Percentiles rank a stretch among this genome's conserved stretches.
These are phyloP conservation scores for Apamea sordens DNA, from an alignment of 2,888 invertebrate species.

Conservation along the genomic window DNA sequence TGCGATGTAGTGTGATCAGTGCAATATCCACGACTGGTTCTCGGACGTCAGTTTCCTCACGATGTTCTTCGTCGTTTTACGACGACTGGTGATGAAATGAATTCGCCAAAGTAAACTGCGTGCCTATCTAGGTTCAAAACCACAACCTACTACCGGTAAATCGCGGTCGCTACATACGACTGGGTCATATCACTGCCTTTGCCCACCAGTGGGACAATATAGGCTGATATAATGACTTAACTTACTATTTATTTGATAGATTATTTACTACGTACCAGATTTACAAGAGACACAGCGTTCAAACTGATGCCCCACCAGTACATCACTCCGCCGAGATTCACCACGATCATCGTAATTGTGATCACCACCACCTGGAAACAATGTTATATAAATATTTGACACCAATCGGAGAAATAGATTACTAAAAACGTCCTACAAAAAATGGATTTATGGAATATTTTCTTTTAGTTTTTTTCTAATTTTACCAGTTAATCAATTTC, in stretches of 20 bases:
- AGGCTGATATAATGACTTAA: background rate
- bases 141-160: background rate
- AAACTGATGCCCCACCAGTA: constrained; percentile 98
- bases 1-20: background rate
- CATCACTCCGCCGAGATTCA: constrained; percentile 98
- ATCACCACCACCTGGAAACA: constrained; percentile 93
- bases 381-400: background rate
- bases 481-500: background rate
- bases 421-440: background rate
- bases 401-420: background rate
- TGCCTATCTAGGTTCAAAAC: background rate
- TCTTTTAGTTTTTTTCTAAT: background rate
- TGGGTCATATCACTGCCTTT: background rate
- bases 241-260: background rate
- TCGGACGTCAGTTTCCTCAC: too few species aligned
- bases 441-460: background rate
- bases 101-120: background rate
- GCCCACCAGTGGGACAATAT: background rate
- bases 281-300: constrained; percentile 99
- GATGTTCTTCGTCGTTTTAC: background rate
- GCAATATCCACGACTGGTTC: background rate
- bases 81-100: background rate
- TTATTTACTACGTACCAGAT: constrained; percentile 92
- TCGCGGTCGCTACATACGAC: background rate
- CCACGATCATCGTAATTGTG: constrained; percentile 98